Evolutionary conservation across 2,113 vertebrate species (phyloP), one percentile per base, ranked within the genome.

Genomic region (Gymnocephalus cernua): DNA sequence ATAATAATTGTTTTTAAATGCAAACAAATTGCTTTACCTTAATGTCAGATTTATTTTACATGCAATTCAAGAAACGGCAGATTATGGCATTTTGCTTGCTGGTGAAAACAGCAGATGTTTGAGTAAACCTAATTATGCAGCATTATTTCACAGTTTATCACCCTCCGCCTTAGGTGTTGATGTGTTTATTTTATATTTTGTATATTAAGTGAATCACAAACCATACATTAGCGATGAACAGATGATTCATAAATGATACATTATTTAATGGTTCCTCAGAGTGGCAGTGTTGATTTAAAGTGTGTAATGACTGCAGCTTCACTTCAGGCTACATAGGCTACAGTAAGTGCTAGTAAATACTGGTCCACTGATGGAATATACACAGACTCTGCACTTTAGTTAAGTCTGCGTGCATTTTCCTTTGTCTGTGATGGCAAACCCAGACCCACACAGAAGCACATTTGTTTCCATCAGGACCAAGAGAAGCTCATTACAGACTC

Each of bases 401-500:
- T n/a, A 19, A 71, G 53, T 45, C 10, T 71, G 53, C 3, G 21
- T 67, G 54, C 47, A 35, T 50, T 48, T 44, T 77, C 19, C 38
- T 64, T 59, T 78, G 56, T 63, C 57, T 70, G 27, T 50, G 75
- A 71, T 41, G 35, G 23, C 83, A 66, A 73, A 54, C 27, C 16
- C 23, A 48, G 38, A 44, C 62, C 45, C 71, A 54, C 64, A 32
- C 61, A 25, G 25, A 72, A 25, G 48, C 50, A 75, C 80, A 53
- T 85, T 80, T 63, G 68, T 84, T 79, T 88, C 77, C 70, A 74
- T 21, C 56, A 69, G 79, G 75, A 86, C 35, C 14, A 9, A 79
- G 69, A 67, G 74, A 79, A 74, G 83, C 84, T 91, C 88, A 90
- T 90, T 88, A 87, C 54, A 54, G 64, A 82, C 79, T 87, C 82